phyloP scores from a whole-genome alignment of 2,113 vertebrate genomes.

The Oryzias woworae region DNA sequence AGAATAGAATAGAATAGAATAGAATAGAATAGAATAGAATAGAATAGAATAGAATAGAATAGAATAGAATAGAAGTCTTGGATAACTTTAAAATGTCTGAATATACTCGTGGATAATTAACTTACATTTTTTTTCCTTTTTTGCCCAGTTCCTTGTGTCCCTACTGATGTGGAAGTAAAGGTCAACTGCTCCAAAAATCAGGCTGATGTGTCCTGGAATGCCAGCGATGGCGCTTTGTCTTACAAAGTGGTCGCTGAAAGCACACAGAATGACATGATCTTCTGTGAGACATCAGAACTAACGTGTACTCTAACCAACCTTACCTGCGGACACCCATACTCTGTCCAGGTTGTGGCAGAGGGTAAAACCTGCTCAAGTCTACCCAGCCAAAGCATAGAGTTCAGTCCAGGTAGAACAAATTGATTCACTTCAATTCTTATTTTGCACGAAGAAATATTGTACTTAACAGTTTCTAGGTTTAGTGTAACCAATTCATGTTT shows the following conservation, averaged over 20 bases:
- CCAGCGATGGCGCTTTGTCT: constrained; percentile 62
- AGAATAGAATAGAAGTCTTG: background rate
- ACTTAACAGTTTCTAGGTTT: background rate
- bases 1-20: no score
- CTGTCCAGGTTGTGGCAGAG: constrained; percentile 66
- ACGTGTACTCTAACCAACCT: constrained; percentile 64
- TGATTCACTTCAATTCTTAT: background rate
- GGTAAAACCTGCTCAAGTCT: constrained; percentile 71
- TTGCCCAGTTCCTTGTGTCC: constrained; percentile 75
- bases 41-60: no score
- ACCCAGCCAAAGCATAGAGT: constrained; percentile 49
- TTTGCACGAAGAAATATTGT: no score
- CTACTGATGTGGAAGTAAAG: constrained; percentile 53
- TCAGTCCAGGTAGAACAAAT: constrained; percentile 71
- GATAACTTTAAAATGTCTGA: background rate
- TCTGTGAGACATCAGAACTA: constrained; percentile 43
- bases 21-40: background rate
- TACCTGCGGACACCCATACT: constrained; percentile 67
- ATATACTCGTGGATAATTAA: background rate
- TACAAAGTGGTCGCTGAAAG: constrained; percentile 55
- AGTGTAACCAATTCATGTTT: background rate
- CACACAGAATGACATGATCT: constrained; percentile 6
- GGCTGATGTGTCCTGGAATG: constrained; percentile 69
- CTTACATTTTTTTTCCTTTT: background rate
- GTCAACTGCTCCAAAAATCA: constrained; percentile 65